These are phyloP conservation scores for Lepus europaeus DNA, from an alignment of 2,113 vertebrate species.

Conservation along the genomic window DNA sequence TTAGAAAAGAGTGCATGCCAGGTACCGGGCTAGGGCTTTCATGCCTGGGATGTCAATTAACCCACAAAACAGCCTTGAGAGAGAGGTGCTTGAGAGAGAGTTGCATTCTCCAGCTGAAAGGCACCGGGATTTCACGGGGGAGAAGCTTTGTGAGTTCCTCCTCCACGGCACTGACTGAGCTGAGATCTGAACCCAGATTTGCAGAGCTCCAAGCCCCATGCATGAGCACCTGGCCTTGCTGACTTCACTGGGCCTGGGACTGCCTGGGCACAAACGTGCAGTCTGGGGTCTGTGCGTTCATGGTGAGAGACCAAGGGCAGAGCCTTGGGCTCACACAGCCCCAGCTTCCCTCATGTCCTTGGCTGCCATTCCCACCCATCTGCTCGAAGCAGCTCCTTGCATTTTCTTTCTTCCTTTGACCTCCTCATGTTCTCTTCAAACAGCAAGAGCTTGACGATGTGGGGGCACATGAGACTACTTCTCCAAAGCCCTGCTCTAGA, in stretches of 20 bases:
- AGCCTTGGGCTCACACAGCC: neutral
- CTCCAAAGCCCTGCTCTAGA: neutral
- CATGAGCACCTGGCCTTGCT: neutral
- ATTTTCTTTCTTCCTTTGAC: neutral
- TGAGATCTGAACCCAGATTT: neutral
- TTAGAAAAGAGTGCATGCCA: neutral
- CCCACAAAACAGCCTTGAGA: neutral
- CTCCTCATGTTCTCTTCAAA: neutral
- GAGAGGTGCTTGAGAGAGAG: neutral
- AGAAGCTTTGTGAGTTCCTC: neutral
- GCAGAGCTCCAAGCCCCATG: neutral
- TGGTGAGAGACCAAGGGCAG: neutral
- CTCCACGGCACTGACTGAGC: neutral
- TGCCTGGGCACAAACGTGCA: neutral
- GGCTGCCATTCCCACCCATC: no score
- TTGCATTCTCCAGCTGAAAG: neutral
- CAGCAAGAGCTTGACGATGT: neutral
- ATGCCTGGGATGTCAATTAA: neutral
- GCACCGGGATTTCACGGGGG: accelerated
- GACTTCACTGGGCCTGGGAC: neutral
- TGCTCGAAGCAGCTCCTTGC: neutral
- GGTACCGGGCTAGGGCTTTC: neutral
- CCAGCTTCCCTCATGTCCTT: no score
- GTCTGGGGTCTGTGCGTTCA: neutral
- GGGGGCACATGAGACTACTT: neutral